Evolutionary conservation across 2,888 invertebrate genomes (phyloP), one percentile per base, ranked within the genome.

Genomic region (Beris chalybata): DNA sequence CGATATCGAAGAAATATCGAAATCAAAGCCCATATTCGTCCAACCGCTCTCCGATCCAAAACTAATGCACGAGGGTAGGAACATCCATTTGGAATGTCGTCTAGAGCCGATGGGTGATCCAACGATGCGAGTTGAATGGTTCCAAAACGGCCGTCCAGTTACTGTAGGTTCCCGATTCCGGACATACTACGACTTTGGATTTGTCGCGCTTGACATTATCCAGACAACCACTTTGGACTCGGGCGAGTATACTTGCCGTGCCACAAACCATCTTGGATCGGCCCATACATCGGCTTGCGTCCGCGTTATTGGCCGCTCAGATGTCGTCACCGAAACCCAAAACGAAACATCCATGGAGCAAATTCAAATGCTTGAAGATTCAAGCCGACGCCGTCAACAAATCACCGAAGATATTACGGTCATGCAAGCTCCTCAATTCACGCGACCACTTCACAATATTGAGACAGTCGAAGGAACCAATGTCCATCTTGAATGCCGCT

Each of bases 171-270:
- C 94, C 54, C 87, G 97, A 76, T 97, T 96, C 84, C 89, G 90
- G 77, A 95, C 96, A 30, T 94, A 95, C 78, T 93, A 95, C 76
- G 98, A 99, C 78, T 98, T 98, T 79, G 98, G 98, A 15, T 97
- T 94, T 78, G 95, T 98, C 64, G 95, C 97, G 45, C 82, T 99
- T 72, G 98, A 98, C 76, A 95, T 99, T 68, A 88, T 96, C 70
- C 93, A 96, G 77, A 91, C 94, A 22, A 95, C 93, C 65, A 90
- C 94, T n/a, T 85, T 92, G 67, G 99, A 99, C 81, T 91, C 94
- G 45, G 97, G 97, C 61, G 95, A 95, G 82, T 99, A 98, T 76
- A 97, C 95, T 1, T 93, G 91, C 52, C 85, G 93, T 70, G 97
- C 97, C 32, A 92, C 93, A 1, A 98, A 98, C 77, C 93, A 93